Evolutionary conservation across 2,113 vertebrate species (phyloP).

Genomic region (Astur gentilis): DNA sequence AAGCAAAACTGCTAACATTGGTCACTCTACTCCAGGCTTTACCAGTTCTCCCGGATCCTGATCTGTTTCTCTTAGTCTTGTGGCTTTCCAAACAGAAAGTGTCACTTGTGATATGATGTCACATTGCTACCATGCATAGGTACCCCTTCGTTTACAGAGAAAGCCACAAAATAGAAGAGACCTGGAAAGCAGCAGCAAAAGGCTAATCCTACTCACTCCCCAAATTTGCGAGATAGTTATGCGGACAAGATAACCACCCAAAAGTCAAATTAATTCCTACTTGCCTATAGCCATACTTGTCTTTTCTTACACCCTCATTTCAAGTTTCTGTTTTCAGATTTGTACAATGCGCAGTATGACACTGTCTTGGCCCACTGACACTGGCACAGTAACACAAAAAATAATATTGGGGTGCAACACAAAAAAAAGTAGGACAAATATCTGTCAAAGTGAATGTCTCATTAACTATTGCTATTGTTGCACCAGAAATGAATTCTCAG

Average conservation of each 20-base stretch:
- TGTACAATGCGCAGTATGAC: rapidly evolving
- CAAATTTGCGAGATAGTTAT: rapidly evolving
- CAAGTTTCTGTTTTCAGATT: neutral
- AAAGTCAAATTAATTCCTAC: neutral
- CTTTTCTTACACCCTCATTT: neutral
- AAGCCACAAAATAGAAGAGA: neutral
- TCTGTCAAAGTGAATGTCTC: neutral
- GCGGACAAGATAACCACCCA: neutral
- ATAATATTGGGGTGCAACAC: neutral
- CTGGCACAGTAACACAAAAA: neutral
- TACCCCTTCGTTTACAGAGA: neutral
- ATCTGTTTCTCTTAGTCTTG: neutral
- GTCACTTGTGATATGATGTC: neutral
- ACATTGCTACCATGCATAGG: rapidly evolving
- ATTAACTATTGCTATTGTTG: neutral
- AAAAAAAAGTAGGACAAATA: neutral
- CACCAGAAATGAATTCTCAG: neutral
- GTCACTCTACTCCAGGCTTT: neutral
- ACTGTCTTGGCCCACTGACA: neutral
- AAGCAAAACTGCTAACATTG: neutral
- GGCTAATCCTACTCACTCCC: neutral
- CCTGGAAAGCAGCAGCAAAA: neutral
- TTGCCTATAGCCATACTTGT: neutral
- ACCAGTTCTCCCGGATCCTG: neutral
- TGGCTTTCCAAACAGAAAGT: neutral